phyloP scores from a whole-genome alignment of 2,113 vertebrate genomes.

The Zapornia atra region DNA sequence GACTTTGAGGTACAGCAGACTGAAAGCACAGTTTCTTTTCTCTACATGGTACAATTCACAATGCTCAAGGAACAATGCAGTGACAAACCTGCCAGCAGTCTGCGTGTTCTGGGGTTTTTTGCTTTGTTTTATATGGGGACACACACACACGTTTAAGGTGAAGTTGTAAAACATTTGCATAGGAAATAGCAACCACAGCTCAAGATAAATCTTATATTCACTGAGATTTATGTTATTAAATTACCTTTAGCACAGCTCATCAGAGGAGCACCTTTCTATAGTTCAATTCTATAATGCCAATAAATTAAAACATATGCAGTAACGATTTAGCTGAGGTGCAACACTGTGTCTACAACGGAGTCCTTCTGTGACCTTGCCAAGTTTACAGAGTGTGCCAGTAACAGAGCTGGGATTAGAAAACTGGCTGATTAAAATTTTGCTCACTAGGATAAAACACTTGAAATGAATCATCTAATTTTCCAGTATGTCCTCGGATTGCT shows the following conservation, averaged over 20 bases:
- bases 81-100: neutral
- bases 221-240: neutral
- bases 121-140: neutral
- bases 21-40: neutral
- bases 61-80: neutral
- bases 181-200: neutral
- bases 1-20: neutral
- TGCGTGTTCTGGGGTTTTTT: neutral
- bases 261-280: neutral
- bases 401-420: conserved; percentile 64
- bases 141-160: neutral
- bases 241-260: neutral
- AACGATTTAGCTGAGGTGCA: conserved; percentile 22
- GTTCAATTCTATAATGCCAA: neutral
- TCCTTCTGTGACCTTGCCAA: conserved; percentile 69
- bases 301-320: conserved; percentile 31
- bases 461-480: conserved; percentile 75
- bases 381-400: conserved; percentile 64
- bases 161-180: neutral
- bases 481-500: conserved; percentile 52
- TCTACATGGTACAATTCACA: neutral
- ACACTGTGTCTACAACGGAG: conserved; percentile 1
- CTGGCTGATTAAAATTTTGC: conserved; percentile 71
- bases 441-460: conserved; percentile 74
- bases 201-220: neutral